phyloP scores from a whole-genome alignment of 2,888 invertebrate genomes.

The Lithophane socia region DNA sequence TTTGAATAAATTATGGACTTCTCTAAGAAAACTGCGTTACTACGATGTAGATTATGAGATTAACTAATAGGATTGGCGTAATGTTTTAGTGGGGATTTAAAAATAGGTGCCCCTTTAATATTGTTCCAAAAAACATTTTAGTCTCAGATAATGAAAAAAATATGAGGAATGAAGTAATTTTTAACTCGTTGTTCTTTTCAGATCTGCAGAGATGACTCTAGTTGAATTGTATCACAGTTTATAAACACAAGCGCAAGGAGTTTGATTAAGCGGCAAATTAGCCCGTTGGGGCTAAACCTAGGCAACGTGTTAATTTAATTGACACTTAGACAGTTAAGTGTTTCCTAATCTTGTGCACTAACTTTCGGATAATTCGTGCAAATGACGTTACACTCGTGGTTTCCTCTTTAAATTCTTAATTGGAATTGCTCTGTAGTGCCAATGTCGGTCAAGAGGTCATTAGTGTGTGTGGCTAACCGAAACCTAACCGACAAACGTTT shows the following conservation, averaged over 20 bases:
- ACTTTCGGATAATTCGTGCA: conserved; percentile 3
- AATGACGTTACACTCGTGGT: not conserved
- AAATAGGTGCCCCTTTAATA: not conserved
- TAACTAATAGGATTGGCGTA: not conserved
- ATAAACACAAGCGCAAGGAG: not conserved
- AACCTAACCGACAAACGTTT: not conserved
- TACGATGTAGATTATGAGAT: conserved; percentile 2
- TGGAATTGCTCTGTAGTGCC: not conserved
- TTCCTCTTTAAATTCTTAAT: conserved; percentile 11
- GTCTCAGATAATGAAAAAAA: not conserved
- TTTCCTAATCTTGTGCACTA: not conserved
- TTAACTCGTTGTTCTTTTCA: too few relatives aligned
- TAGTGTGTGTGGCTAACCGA: conserved; percentile 22
- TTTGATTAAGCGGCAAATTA: not conserved
- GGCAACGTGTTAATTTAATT: not conserved
- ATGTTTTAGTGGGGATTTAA: not conserved
- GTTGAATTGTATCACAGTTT: not conserved
- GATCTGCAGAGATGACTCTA: not conserved
- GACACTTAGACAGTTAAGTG: not conserved
- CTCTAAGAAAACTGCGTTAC: conserved; percentile 2
- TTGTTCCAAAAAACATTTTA: not conserved
- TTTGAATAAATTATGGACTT: conserved; percentile 19
- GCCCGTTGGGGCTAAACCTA: not conserved
- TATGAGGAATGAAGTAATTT: not conserved
- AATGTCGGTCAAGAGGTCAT: conserved; percentile 16